Percentiles rank a stretch among this genome's conserved stretches.
These are phyloP conservation scores for Dioctria linearis DNA, from an alignment of 2,888 invertebrate genomes.

Conservation along the genomic window DNA sequence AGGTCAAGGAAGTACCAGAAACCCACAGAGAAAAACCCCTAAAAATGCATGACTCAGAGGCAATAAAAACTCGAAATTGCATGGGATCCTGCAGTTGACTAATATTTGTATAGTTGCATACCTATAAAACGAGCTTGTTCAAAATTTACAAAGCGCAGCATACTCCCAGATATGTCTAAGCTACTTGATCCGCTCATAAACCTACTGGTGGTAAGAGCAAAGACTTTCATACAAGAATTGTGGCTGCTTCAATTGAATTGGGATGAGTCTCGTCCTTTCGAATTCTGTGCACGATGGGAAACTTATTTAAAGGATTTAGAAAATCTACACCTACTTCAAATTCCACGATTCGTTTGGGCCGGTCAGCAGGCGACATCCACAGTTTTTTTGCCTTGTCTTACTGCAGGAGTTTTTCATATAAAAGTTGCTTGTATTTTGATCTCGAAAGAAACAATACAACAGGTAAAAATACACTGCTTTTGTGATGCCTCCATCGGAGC, in stretches of 20 bases:
- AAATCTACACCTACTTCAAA: too few species aligned
- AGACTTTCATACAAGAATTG: too few species aligned
- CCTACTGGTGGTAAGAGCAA: too few species aligned
- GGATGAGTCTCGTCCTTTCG: conserved; percentile 12
- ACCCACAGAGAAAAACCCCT: neutral
- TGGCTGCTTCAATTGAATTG: conserved; percentile 5
- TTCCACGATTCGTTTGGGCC: too few species aligned
- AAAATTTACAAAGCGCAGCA: conserved; percentile 10
- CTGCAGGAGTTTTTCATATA: too few species aligned
- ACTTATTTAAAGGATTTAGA: neutral
- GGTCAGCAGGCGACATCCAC: too few species aligned
- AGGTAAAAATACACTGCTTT: conserved; percentile 51
- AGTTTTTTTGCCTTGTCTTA: too few species aligned
- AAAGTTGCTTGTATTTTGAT: too few species aligned
- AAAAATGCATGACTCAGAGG: neutral
- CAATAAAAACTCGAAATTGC: neutral
- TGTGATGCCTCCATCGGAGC: conserved; percentile 51
- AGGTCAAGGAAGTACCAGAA: neutral
- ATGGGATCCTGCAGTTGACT: neutral
- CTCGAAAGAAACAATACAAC: neutral
- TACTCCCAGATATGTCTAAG: too few species aligned
- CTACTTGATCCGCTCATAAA: too few species aligned
- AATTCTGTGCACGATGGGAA: neutral
- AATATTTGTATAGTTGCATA: neutral
- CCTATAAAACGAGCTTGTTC: conserved; percentile 44